These are phyloP conservation scores for Microctenopoma lineatum DNA, from an alignment of 2,797 vertebrate genomes.

Conservation along the genomic window DNA sequence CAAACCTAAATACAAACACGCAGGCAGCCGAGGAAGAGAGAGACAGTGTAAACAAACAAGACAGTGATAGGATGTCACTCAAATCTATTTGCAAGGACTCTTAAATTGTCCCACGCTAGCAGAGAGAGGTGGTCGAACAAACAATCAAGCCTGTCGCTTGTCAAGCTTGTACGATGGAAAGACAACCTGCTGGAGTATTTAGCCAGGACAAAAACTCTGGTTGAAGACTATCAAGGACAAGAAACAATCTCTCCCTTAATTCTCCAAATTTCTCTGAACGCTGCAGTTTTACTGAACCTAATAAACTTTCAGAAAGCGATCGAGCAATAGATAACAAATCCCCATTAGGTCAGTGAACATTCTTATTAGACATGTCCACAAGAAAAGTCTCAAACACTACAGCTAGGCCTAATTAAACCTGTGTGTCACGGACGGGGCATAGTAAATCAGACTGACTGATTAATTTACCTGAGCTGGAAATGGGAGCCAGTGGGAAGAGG, in stretches of 20 bases:
- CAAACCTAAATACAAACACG: constrained; percentile 78
- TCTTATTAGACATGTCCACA: constrained; percentile 46
- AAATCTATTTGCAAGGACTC: constrained; percentile 53
- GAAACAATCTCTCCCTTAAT: neutral
- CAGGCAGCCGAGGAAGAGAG: constrained; percentile 56
- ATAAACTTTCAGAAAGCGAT: constrained; percentile 37
- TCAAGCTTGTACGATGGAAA: constrained; percentile 17
- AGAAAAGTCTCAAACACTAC: constrained; percentile 26
- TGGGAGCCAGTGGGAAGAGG: constrained; percentile 88
- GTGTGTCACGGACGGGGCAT: constrained; percentile 35
- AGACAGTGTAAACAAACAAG: constrained; percentile 78
- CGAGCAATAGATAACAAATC: constrained; percentile 43
- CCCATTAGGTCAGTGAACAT: constrained; percentile 24
- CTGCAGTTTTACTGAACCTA: constrained; percentile 41
- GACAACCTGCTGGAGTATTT: neutral
- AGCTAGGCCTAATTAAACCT: constrained; percentile 61
- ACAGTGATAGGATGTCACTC: constrained; percentile 72
- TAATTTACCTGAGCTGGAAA: constrained; percentile 84
- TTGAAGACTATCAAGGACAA: constrained; percentile 26
- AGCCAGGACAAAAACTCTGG: neutral
- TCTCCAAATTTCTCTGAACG: constrained; percentile 4
- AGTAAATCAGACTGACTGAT: constrained; percentile 82
- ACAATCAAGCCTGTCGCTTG: constrained; percentile 40
- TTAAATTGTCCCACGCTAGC: constrained; percentile 58
- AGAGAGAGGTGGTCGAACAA: constrained; percentile 47